Evolutionary conservation across 2,797 vertebrate genomes (phyloP), one percentile per base, ranked within the genome.

Genomic region (Onychomys arenicola): DNA sequence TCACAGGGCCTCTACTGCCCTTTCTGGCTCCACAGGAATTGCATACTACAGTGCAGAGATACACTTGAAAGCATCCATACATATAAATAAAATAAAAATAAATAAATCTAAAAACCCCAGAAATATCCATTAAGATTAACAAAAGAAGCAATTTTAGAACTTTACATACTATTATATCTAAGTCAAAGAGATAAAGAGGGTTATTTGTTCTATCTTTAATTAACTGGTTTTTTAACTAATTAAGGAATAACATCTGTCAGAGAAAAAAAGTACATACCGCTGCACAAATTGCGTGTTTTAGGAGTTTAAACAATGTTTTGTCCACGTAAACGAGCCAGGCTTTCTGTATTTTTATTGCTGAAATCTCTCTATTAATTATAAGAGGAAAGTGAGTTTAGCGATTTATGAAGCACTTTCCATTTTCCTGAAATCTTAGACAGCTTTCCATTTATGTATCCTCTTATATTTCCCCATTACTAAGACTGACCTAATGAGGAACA

Each of bases 271-370:
- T 95, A 98, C 98, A 96, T 98, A 99, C 99, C 23, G 97, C 98
- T 76, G 98, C 98, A 96, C 98, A 97, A 65, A 98, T 43, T 29
- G 97, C 97, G 4, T 97, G 97, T 90, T 98, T 98, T 86, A 99
- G 97, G 57, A 99, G 98, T 85, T 73, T 95, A 97, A 99, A 99
- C 80, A 99, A 67, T 61, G 80, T 67, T 97, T 82, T 98, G 94
- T 98, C 94, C 73, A 96, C 83, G 65, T 98, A 82, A 77, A 88
- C 91, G 71, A 98, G 95, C 98, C 99, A 99, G 6, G 67, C 94
- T 82, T 37, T 97, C 95, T 99, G 98, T 93, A 99, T 98, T 76
- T 32, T 98, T 83, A 23, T 49, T 80, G 97, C 98, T 73, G 98
- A 97, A 59, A 77, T 43, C 16, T 97, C 88, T 94, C 84, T 81